These are phyloP conservation scores for Nyleta sp. DNA, from an alignment of 2,888 invertebrate species.

Conservation along the genomic window DNA sequence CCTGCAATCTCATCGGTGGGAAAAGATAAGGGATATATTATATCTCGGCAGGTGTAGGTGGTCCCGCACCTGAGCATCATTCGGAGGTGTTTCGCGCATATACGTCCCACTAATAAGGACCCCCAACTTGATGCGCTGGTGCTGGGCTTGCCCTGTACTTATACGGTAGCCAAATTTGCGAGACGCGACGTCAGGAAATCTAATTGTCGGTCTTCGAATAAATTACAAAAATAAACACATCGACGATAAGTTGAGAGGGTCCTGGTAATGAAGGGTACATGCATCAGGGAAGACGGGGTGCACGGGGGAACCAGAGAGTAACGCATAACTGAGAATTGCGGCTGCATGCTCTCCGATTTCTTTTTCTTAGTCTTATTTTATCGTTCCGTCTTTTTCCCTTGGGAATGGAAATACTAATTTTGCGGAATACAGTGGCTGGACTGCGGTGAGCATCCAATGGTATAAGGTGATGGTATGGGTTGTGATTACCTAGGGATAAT, in stretches of 20 bases:
- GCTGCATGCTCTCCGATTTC: conserved; percentile 47
- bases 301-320: conserved; percentile 13
- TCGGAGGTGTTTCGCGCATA: conserved; percentile 49
- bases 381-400: conserved; percentile 71
- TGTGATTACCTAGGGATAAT: conserved; percentile 82
- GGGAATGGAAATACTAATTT: conserved; percentile 82
- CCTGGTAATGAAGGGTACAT: conserved; percentile 66
- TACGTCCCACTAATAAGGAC: conserved; percentile 54
- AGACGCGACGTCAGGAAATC: conserved; percentile 77
- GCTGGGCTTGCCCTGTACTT: conserved; percentile 74
- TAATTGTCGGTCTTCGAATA: conserved; percentile 80
- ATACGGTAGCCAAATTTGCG: conserved; percentile 78
- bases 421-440: conserved; percentile 82
- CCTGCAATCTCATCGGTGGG: conserved; percentile 71
- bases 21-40: conserved; percentile 74
- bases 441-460: conserved; percentile 80
- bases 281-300: conserved; percentile 22
- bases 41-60: conserved; percentile 80
- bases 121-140: conserved; percentile 49
- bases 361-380: conserved; percentile 62
- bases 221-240: conserved; percentile 82
- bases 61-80: conserved; percentile 71
- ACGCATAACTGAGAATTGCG: conserved; percentile 63
- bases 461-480: conserved; percentile 78
- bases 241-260: conserved; percentile 71